Conservation (phyloP, 2,113 vertebrate genomes). For the Tupaia tana region DNA sequence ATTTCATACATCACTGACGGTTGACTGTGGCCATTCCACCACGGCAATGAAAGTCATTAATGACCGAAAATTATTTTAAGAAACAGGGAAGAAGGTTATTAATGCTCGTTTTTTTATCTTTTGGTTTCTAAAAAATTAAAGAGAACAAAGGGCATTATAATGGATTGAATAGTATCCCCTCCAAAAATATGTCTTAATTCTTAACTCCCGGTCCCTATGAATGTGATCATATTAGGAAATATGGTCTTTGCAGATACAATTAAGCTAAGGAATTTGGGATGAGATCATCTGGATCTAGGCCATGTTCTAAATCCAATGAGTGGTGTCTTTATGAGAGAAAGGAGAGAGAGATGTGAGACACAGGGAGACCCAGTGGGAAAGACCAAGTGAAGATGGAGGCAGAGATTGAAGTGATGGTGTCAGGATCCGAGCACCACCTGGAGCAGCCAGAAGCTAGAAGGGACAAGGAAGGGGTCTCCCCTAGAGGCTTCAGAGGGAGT, state of each 20-base stretch:
- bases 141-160: not conserved
- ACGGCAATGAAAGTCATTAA: not conserved
- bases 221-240: not conserved
- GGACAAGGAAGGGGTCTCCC: not conserved
- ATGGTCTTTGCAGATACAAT: not conserved
- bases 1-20: conserved; percentile 1
- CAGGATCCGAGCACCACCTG: not conserved
- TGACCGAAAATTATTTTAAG: not conserved
- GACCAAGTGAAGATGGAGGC: not conserved
- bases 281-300: not conserved
- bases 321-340: not conserved
- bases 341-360: not conserved
- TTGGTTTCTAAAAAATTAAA: conserved; percentile 36
- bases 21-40: not conserved
- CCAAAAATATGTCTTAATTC: not conserved
- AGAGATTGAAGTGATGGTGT: not conserved
- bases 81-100: not conserved
- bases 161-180: not conserved
- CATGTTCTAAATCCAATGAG: not conserved
- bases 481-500: not conserved
- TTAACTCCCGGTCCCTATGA: not conserved
- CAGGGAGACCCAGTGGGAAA: not conserved
- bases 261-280: not conserved
- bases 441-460: not conserved
- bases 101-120: conserved; percentile 12